phyloP scores from a whole-genome alignment of 2,888 invertebrate genomes.

The Lasioglossum lativentre region DNA sequence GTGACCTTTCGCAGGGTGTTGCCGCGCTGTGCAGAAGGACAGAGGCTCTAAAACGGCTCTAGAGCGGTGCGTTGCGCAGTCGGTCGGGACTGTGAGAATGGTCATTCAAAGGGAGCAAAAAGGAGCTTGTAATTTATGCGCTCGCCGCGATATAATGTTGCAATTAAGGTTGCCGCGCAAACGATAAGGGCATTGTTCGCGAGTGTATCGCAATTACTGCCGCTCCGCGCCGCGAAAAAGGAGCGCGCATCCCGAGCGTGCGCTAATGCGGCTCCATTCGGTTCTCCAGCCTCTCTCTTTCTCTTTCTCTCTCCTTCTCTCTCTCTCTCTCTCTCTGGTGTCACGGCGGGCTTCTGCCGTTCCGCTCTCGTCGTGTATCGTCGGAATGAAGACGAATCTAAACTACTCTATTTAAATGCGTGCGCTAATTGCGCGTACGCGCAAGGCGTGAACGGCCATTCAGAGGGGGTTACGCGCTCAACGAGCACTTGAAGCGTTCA shows the following conservation, averaged over 20 bases:
- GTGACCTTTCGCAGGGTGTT: too few relatives aligned
- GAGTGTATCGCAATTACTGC: conserved; percentile 51
- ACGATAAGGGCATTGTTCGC: conserved; percentile 57
- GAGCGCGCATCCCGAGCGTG: not conserved
- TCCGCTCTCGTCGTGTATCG: conserved; percentile 19
- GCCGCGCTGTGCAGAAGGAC: not conserved
- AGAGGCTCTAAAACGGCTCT: not conserved
- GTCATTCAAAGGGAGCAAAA: conserved; percentile 21
- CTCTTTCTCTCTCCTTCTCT: not conserved
- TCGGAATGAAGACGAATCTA: conserved; percentile 66
- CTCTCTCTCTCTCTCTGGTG: not conserved
- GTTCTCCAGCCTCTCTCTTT: not conserved
- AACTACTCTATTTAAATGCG: conserved; percentile 69
- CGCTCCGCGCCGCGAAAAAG: conserved; percentile 18
- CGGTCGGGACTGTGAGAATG: not conserved
- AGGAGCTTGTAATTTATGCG: conserved; percentile 41
- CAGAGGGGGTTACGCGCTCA: conserved; percentile 64
- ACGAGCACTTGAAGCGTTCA: conserved; percentile 69
- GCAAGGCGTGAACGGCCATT: conserved; percentile 67
- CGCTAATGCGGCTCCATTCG: conserved; percentile 18
- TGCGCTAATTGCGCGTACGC: conserved; percentile 71
- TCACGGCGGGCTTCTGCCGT: not conserved
- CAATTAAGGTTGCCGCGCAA: conserved; percentile 52
- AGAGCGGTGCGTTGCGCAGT: not conserved
- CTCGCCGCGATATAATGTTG: conserved; percentile 41